phyloP scores from a whole-genome alignment of 2,113 vertebrate genomes.

The Pyxicephalus adspersus region DNA sequence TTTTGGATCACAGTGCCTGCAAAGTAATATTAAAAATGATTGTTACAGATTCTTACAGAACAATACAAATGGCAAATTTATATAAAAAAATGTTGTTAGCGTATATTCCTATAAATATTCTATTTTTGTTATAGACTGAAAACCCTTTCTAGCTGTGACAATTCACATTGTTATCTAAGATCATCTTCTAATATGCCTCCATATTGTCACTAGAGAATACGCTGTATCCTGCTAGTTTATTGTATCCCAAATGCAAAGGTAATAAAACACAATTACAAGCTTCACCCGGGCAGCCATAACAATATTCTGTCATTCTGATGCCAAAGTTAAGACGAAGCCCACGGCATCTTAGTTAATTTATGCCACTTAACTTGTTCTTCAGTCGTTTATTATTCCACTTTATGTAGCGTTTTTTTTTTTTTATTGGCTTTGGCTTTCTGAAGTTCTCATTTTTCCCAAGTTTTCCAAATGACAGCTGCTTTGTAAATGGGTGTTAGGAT shows the following conservation, averaged over 20 bases:
- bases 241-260: constrained; percentile 42
- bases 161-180: constrained; percentile 15
- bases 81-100: constrained; percentile 13
- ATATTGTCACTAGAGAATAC: constrained; percentile 13
- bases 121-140: constrained; percentile 23
- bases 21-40: constrained; percentile 20
- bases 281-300: constrained; percentile 30
- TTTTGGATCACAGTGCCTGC: neutral
- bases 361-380: neutral
- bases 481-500: constrained; percentile 2
- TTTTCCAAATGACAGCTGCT: neutral
- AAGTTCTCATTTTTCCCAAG: constrained; percentile 14
- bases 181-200: constrained; percentile 9
- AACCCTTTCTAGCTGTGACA: neutral
- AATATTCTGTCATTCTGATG: constrained; percentile 41
- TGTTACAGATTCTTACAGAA: neutral
- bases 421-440: neutral
- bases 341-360: constrained; percentile 13
- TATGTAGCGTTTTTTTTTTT: neutral
- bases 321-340: neutral
- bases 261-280: constrained; percentile 49
- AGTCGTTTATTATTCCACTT: neutral
- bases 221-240: constrained; percentile 15
- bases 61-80: constrained; percentile 31
- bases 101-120: constrained; percentile 7